Evolutionary conservation across 2,888 invertebrate species (phyloP), one percentile per base, ranked within the genome.

Genomic region (Melinaea menophilus): DNA sequence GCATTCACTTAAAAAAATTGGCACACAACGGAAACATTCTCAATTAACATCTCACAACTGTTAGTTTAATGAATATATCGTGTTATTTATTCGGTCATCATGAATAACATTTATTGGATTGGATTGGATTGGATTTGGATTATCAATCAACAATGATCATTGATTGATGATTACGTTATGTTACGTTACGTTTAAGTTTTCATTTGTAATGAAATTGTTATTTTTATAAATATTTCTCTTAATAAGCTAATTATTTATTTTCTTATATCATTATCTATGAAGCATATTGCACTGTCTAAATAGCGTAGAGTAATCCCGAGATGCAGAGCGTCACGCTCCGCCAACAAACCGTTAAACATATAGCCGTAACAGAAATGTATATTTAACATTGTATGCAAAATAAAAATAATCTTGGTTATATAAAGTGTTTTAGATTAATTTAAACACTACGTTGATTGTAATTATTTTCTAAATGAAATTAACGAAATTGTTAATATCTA

Each of bases 1-100:
- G 81, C 81, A 79, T 78, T 84, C 81, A 78, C 74, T 82, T 78
- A 78, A 82, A 83, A 82, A 84, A 88, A 88, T 85, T 88, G 82
- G 88, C 88, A 88, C 90, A 89, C 85, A 86, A 86, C 88, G 87
- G 88, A 89, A 85, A 85, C 81, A 69, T 69, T 73, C 73, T 75
- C 72, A 75, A 76, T 75, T 74, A 73, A 58, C 64, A 63, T 66
- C 61, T 70, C 59, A 75, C 69, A 68, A 75, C 71, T 73, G 73
- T 70, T 65, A 64, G 55, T 51, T 66, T 65, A 65, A 67, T 63
- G 61, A 61, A 62, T 56, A 59, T 67, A 56, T 1, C 22, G 22
- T 22, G 22, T 22, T 22, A 22, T 22, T 22, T 22, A 22, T 22
- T 22, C 22, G 22, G 22, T 22, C 22, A 22, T 22, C 22, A 22